These are phyloP conservation scores for Protodeltote pygarga DNA, from an alignment of 2,888 invertebrate species.

Conservation along the genomic window DNA sequence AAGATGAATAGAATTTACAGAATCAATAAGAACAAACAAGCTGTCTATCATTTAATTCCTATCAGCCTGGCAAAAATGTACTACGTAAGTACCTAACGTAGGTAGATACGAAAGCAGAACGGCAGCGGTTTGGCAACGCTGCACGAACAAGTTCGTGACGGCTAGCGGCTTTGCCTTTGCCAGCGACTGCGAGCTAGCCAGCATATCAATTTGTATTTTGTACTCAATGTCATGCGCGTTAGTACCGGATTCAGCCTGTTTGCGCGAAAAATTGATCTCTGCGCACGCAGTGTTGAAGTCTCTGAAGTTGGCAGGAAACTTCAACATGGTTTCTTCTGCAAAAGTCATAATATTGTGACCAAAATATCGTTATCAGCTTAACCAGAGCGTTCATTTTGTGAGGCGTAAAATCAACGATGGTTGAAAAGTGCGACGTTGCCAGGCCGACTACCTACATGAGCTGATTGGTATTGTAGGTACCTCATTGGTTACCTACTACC, in stretches of 20 bases:
- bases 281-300: conserved; percentile 9
- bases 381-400: conserved; percentile 18
- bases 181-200: conserved; percentile 25
- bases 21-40: conserved; percentile 26
- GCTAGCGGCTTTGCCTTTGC: too few relatives aligned
- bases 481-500: too few relatives aligned
- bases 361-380: neutral
- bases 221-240: conserved; percentile 44
- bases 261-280: conserved; percentile 6
- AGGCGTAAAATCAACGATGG: conserved; percentile 10
- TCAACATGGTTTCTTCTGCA: conserved; percentile 4
- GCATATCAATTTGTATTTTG: conserved; percentile 40
- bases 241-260: conserved; percentile 7
- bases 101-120: conserved; percentile 26
- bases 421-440: conserved; percentile 51
- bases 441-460: conserved; percentile 29
- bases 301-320: conserved; percentile 5
- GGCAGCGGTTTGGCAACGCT: conserved; percentile 53
- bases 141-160: conserved; percentile 40
- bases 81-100: conserved; percentile 5
- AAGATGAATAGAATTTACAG: conserved; percentile 4
- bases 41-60: conserved; percentile 15
- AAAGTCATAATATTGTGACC: neutral
- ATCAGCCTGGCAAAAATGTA: conserved; percentile 32
- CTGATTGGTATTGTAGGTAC: neutral